These are phyloP conservation scores for Acropora yongei DNA, from an alignment of 64 coral and sea anemone genomes.

Conservation along the genomic window DNA sequence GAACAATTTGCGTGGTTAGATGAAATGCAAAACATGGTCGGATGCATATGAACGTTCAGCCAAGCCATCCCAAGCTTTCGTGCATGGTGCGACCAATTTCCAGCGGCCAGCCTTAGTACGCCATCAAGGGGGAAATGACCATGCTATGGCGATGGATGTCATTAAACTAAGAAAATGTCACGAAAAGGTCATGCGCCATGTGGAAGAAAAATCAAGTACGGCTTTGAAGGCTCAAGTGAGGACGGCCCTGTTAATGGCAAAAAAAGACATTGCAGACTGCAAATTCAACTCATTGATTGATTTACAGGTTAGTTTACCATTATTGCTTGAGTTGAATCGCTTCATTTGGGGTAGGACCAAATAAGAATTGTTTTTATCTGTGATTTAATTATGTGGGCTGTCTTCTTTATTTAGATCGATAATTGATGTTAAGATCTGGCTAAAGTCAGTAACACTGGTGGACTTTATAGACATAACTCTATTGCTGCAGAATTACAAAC, in stretches of 20 bases:
- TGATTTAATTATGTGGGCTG: neutral
- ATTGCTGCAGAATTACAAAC: conserved; percentile 28
- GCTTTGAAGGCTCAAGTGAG: conserved; percentile 41
- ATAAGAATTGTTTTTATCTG: conserved; percentile 1
- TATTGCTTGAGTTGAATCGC: neutral
- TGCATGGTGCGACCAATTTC: conserved; percentile 3
- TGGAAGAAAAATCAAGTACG: conserved; percentile 13
- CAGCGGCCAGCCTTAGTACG: conserved; percentile 1
- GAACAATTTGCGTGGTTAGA: no score
- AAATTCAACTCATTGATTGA: conserved; percentile 37
- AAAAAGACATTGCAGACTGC: neutral
- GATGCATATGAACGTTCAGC: no score
- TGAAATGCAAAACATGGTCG: no score
- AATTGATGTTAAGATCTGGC: conserved; percentile 28
- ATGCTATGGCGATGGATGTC: neutral
- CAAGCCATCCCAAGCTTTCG: no score
- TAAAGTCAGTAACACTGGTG: conserved; percentile 8
- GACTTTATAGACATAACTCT: conserved; percentile 28
- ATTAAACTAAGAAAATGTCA: conserved; percentile 8
- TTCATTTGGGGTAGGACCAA: neutral
- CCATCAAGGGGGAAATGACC: conserved; percentile 29
- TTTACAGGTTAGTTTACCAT: conserved; percentile 41
- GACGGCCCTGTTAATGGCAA: conserved; percentile 1
- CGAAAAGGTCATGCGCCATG: neutral
- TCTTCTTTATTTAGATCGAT: conserved; percentile 17